These are phyloP conservation scores for Colletes latitarsis DNA, from an alignment of 1,140 invertebrate genomes.

Conservation along the genomic window DNA sequence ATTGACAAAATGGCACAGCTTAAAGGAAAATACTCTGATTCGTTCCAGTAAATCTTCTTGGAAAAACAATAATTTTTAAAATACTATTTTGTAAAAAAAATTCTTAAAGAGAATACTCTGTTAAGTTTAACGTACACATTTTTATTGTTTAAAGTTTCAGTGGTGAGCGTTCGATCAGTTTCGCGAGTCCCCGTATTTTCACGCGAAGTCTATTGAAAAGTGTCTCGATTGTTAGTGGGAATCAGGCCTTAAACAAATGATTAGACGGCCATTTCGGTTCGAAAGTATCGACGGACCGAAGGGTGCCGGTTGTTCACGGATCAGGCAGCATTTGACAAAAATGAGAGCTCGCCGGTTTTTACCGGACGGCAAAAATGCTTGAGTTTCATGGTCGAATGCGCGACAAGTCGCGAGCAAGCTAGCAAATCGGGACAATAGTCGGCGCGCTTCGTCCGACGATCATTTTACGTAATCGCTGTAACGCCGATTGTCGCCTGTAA, in stretches of 20 bases:
- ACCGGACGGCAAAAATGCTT: conserved; percentile 46
- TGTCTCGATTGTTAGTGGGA: too few relatives aligned
- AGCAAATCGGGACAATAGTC: conserved; percentile 58
- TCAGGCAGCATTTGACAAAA: conserved; percentile 43
- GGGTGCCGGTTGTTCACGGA: conserved; percentile 35
- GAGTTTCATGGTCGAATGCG: conserved; percentile 64
- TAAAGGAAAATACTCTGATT: too few relatives aligned
- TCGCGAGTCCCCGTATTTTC: too few relatives aligned
- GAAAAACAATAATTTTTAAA: too few relatives aligned
- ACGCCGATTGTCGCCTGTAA: conserved; percentile 39
- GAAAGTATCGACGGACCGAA: not conserved
- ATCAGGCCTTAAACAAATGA: not conserved
- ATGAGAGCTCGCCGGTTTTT: conserved; percentile 35
- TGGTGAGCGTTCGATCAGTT: too few relatives aligned
- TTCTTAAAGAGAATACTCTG: too few relatives aligned
- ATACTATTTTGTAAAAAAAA: too few relatives aligned
- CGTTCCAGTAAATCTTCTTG: too few relatives aligned
- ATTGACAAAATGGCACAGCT: too few relatives aligned
- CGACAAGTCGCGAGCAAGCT: conserved; percentile 52
- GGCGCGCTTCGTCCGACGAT: not conserved
- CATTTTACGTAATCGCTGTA: conserved; percentile 57
- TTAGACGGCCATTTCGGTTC: conserved; percentile 13
- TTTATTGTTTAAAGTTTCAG: too few relatives aligned
- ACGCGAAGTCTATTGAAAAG: too few relatives aligned
- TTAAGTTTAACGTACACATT: too few relatives aligned